Conservation (phyloP, 2,797 vertebrate genomes). For the Nyctalus aviator region DNA sequence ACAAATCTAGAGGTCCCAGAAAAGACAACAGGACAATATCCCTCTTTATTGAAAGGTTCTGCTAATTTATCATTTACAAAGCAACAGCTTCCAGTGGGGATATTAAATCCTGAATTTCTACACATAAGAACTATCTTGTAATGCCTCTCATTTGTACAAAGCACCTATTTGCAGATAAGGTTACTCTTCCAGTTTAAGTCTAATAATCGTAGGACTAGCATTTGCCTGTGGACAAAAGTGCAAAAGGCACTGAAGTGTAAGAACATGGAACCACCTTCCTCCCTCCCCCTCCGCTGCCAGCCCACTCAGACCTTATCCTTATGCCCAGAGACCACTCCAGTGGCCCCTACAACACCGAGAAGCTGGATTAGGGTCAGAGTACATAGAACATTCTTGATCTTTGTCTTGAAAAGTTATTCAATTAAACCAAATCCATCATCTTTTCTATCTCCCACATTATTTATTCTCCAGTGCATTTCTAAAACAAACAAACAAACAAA, state of each 20-base stretch:
- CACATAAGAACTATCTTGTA: neutral
- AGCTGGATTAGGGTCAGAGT: too few species aligned
- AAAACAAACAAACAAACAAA: too few species aligned
- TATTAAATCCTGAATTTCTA: neutral
- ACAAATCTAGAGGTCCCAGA: neutral
- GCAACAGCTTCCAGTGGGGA: neutral
- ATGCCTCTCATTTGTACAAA: slow-evolving; percentile 15
- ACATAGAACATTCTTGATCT: neutral
- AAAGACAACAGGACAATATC: neutral
- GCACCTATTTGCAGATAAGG: neutral
- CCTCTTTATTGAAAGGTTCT: neutral
- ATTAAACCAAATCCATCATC: neutral
- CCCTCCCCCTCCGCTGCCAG: neutral
- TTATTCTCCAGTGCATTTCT: neutral
- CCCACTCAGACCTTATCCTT: neutral
- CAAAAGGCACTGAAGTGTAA: neutral
- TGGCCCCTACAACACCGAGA: neutral
- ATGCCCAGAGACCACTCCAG: neutral
- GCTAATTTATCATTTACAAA: slow-evolving; percentile 51
- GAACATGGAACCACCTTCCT: neutral
- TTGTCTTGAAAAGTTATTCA: neutral
- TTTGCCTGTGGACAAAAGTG: neutral
- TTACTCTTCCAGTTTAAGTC: slow-evolving; percentile 18
- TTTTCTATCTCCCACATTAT: neutral
- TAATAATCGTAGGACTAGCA: neutral